phyloP scores from a whole-genome alignment of 2,888 invertebrate species.

The Belgica antarctica region DNA sequence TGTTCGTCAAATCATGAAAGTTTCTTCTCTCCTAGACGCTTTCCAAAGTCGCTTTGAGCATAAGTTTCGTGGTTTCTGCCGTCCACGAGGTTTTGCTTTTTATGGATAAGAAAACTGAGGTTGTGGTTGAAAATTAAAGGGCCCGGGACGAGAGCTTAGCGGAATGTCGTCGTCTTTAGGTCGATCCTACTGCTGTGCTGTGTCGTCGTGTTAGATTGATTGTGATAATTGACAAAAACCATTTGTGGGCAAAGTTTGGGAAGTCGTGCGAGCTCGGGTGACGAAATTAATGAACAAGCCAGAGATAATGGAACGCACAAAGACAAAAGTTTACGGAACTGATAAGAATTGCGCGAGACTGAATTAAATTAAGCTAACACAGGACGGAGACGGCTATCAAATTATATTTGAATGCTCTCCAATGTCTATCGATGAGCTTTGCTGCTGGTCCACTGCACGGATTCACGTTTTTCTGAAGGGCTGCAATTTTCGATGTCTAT shows the following conservation, averaged over 20 bases:
- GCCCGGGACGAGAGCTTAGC: not conserved
- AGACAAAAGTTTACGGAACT: no score
- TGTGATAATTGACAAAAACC: conserved; percentile 28
- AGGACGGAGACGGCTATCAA: conserved; percentile 1
- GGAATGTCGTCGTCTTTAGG: conserved; percentile 26
- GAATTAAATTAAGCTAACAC: conserved; percentile 10
- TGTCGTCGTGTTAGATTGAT: conserved; percentile 25
- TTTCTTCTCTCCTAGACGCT: not conserved
- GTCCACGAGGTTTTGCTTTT: not conserved
- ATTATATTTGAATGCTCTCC: conserved; percentile 6
- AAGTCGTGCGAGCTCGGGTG: not conserved
- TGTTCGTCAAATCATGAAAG: conserved; percentile 20
- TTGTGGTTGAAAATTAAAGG: not conserved
- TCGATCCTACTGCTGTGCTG: conserved; percentile 32
- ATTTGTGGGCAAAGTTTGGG: conserved; percentile 32
- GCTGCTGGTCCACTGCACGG: conserved; percentile 45
- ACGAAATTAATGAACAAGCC: not conserved
- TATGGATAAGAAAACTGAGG: not conserved
- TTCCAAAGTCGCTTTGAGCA: not conserved
- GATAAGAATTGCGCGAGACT: not conserved
- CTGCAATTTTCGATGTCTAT: conserved; percentile 95
- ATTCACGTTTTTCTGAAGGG: conserved; percentile 95
- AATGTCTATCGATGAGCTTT: conserved; percentile 14
- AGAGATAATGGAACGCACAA: no score
- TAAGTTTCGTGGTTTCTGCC: not conserved